Base-by-base conservation (phyloP, 2,113 vertebrate species). In the Calypte anna region DNA sequence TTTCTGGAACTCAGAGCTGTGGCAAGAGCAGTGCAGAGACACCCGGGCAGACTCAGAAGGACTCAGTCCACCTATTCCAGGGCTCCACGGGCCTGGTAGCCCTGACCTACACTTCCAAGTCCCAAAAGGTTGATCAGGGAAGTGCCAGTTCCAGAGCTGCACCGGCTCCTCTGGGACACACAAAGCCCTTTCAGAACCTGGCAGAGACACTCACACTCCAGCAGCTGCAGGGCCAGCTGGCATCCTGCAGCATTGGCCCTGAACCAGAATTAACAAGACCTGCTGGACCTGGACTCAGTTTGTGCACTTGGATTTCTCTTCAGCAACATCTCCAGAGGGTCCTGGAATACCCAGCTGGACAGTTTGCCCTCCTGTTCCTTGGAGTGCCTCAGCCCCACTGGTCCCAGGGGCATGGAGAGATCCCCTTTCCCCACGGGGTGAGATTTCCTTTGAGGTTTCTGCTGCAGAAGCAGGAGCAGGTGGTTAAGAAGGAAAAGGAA, bases 131-230 rank as follows among this genome's bases (percentile, higher is more conserved):
- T 24, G 44, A 6, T n/a, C 23, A 50, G 61, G 14, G n/a, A 78
- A 87, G 74, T 36, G 1, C 24, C 14, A n/a, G 46, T 76, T 67
- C 30, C 88, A 94, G 90, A 55, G 23, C 74, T 31, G 43, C 43
- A 5, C 72, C 5, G 46, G 83, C 89, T 90, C 80, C 0, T 0
- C 7, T n/a, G 74, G 62, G 66, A 30, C 46, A 46, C 31, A 91
- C 85, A 91, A 68, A 74, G 88, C 82, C 50, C 82, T 88, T 93
- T 90, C 85, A 94, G 92, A 76, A 73, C 46, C n/a, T 44, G 67
- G 87, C 69, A 55, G 38, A 0, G 0, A 50, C 83, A 87, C 82
- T 86, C 94, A 77, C 55, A 61, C n/a, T 75, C 28, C 17, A 3
- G 2, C 5, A 79, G 74, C 36, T 50, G 23, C 53, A 82, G 70